A percentile compares a stretch with the other conserved stretches of the same genome.
Evolutionary conservation across 2,797 vertebrate species (phyloP).

Genomic region (Eremophila alpestris): DNA sequence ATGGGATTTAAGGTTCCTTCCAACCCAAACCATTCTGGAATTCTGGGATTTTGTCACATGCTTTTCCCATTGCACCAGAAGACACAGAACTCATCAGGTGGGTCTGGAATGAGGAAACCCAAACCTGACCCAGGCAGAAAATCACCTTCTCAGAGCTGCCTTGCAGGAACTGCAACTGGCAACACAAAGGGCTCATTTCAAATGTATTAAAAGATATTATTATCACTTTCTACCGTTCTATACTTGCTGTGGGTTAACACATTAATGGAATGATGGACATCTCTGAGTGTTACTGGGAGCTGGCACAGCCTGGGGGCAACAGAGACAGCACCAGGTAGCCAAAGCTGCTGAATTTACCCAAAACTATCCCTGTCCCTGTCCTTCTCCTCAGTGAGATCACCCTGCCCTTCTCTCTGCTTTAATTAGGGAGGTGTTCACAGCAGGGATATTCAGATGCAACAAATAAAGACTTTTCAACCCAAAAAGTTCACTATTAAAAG

Average conservation of each 20-base stretch:
- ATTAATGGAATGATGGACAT: fast-evolving
- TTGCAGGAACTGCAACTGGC: not conserved
- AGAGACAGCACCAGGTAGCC: fast-evolving
- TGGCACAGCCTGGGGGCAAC: not conserved
- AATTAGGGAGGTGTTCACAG: not conserved
- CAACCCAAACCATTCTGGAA: not conserved
- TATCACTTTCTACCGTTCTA: not conserved
- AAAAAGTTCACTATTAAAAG: not conserved
- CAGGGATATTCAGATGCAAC: not conserved
- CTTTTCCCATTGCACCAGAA: not conserved
- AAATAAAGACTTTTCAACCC: not conserved
- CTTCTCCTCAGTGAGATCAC: too few species aligned
- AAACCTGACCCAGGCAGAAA: not conserved
- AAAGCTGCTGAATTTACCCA: not conserved
- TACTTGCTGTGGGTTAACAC: fast-evolving
- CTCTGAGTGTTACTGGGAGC: too few species aligned
- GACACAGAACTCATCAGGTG: not conserved
- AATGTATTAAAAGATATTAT: not conserved
- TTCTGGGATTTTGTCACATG: not conserved
- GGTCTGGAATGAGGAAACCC: not conserved
- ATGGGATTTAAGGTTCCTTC: not conserved
- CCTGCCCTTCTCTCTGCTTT: not conserved
- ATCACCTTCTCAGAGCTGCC: not conserved
- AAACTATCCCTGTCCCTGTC: not conserved
- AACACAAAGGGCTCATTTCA: not conserved